A percentile compares a stretch with the other conserved stretches of the same genome.
Evolutionary conservation across 2,113 vertebrate species (phyloP).

Genomic region (Physeter macrocephalus): DNA sequence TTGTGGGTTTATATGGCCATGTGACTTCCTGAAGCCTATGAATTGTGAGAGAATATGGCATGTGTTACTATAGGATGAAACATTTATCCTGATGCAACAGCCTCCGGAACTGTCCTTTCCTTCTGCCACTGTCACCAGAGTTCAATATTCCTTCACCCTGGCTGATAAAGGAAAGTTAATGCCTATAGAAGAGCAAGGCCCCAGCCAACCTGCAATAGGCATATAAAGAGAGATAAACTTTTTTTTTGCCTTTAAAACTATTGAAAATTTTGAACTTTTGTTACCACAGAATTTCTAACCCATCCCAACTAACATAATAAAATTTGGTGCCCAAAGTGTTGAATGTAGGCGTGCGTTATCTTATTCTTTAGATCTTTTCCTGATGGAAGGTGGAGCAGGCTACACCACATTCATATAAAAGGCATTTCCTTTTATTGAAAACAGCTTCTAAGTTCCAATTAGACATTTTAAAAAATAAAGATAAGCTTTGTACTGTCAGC

Average conservation of each 20-base stretch:
- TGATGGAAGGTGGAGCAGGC: background rate
- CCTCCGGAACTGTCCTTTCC: background rate
- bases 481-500: background rate
- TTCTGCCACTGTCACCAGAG: background rate
- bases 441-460: slow-evolving; percentile 17
- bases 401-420: background rate
- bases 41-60: background rate
- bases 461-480: slow-evolving; percentile 29
- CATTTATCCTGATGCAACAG: background rate
- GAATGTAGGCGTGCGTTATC: background rate
- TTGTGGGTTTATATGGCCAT: background rate
- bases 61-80: accelerated
- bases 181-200: background rate
- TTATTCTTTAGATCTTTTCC: background rate
- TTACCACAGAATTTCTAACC: background rate
- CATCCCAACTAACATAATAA: background rate
- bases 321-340: background rate
- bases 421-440: slow-evolving; percentile 14
- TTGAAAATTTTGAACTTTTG: background rate
- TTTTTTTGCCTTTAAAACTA: background rate
- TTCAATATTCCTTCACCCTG: background rate
- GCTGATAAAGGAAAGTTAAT: background rate
- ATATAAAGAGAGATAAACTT: accelerated
- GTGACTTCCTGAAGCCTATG: background rate
- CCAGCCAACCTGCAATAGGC: no score